Conservation (phyloP, 2,113 vertebrate species). For the Gavia stellata region DNA sequence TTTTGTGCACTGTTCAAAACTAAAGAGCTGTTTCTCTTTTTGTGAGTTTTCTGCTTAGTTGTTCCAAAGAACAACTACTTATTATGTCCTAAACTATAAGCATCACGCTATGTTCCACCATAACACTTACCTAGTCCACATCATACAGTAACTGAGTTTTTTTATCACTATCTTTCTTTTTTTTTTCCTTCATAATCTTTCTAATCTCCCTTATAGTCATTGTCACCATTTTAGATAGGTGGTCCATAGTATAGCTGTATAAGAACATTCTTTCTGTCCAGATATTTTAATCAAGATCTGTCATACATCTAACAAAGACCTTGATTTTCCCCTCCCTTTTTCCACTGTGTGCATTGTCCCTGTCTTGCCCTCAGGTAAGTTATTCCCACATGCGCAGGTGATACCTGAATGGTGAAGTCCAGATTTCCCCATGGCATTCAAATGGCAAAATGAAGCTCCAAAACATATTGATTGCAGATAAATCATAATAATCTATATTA, state of each 20-base stretch:
- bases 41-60: neutral
- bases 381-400: neutral
- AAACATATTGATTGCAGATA: neutral
- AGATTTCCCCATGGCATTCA: neutral
- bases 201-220: neutral
- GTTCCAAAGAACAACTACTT: neutral
- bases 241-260: neutral
- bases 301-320: neutral
- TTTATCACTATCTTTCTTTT: neutral
- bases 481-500: neutral
- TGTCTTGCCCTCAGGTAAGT: neutral
- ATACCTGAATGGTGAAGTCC: neutral
- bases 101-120: neutral
- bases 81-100: neutral
- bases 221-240: neutral
- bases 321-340: neutral
- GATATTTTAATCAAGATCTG: neutral
- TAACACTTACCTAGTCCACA: neutral
- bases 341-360: neutral
- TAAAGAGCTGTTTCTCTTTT: neutral
- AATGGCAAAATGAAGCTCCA: neutral
- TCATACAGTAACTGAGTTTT: neutral
- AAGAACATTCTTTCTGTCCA: neutral
- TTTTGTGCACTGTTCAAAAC: neutral
- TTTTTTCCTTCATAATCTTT: neutral